A percentile compares a stretch with the other conserved stretches of the same genome.
Evolutionary conservation across 1,140 invertebrate species (phyloP).

Genomic region (Lasaia peninsularis): DNA sequence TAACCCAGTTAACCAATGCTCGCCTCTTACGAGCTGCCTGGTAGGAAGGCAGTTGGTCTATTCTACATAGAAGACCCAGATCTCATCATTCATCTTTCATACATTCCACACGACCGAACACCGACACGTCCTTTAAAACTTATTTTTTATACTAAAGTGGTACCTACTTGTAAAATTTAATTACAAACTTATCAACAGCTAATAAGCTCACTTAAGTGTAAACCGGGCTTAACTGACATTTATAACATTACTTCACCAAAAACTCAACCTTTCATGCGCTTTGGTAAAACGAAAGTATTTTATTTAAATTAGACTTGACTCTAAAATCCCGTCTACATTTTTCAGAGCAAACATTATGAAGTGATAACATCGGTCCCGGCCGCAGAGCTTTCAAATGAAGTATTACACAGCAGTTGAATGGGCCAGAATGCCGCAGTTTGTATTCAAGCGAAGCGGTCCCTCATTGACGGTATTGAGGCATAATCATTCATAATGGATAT

Average conservation of each 20-base stretch:
- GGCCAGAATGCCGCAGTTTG: slow-evolving; percentile 42
- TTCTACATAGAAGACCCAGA: too few species aligned
- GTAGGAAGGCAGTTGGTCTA: too few species aligned
- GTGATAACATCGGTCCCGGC: slow-evolving; percentile 43
- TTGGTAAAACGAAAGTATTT: slow-evolving; percentile 16
- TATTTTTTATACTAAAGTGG: too few species aligned
- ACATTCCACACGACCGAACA: too few species aligned
- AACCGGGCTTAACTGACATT: neutral
- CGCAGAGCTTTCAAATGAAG: slow-evolving; percentile 52
- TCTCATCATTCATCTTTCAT: too few species aligned
- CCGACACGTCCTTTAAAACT: too few species aligned
- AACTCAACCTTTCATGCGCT: slow-evolving; percentile 2
- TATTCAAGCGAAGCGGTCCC: slow-evolving; percentile 43
- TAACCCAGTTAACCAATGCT: too few species aligned
- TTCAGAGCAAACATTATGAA: slow-evolving; percentile 34
- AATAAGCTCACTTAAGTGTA: too few species aligned
- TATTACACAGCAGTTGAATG: slow-evolving; percentile 40
- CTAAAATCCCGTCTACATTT: slow-evolving; percentile 21
- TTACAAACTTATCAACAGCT: too few species aligned
- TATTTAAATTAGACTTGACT: slow-evolving; percentile 19
- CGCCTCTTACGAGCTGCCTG: too few species aligned
- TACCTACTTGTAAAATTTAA: too few species aligned
- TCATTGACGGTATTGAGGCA: slow-evolving; percentile 48
- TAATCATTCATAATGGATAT: slow-evolving; percentile 56
- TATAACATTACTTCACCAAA: neutral